phyloP scores from a whole-genome alignment of 1,140 invertebrate species.

The Atta colombica region DNA sequence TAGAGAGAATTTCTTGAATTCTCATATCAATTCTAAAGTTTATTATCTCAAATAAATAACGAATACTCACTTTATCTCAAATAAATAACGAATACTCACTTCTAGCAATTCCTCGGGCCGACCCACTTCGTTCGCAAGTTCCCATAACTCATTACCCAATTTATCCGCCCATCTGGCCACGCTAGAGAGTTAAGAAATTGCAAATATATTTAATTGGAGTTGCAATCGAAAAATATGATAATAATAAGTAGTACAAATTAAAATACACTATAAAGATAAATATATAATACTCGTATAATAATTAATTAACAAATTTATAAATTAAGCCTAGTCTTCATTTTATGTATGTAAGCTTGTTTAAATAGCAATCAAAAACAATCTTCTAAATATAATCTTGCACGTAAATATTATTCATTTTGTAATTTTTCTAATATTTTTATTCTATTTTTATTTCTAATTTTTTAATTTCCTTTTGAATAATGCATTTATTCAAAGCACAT shows the following conservation, averaged over 20 bases:
- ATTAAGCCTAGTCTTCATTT: neutral
- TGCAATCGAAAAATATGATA: neutral
- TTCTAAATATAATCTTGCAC: neutral
- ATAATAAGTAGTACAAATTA: neutral
- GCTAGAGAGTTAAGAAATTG: slow-evolving; percentile 79
- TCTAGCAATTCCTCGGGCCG: slow-evolving; percentile 88
- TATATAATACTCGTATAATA: too few relatives aligned
- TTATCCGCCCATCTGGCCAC: slow-evolving; percentile 88
- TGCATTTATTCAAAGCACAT: neutral
- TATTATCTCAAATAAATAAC: slow-evolving; percentile 11
- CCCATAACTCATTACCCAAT: slow-evolving; percentile 89
- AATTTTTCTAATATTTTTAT: neutral
- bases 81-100: slow-evolving; percentile 80
- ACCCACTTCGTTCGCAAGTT: slow-evolving; percentile 88
- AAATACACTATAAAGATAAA: neutral
- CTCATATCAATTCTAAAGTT: neutral
- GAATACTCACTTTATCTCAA: slow-evolving; percentile 81
- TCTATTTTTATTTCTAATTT: neutral
- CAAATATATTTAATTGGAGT: neutral
- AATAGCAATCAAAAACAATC: neutral
- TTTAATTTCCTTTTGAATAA: neutral
- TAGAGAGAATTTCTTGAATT: neutral
- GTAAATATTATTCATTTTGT: neutral
- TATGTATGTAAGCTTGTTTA: neutral
- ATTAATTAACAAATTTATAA: neutral